Evolutionary conservation across 2,888 invertebrate species (phyloP).

Genomic region (Xestoiulus laeticollis): DNA sequence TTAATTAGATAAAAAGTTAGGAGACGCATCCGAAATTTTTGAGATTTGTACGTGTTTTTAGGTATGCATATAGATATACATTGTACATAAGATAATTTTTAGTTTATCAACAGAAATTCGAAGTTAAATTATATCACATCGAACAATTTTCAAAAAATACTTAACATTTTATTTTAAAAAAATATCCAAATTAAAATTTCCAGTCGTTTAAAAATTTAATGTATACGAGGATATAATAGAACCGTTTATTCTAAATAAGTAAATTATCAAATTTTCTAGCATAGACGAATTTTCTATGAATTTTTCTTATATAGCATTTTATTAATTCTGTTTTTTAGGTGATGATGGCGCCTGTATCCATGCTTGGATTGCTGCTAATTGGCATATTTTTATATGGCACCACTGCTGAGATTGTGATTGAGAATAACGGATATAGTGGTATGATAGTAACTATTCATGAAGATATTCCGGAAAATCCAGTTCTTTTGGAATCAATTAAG

Average conservation of each 20-base stretch:
- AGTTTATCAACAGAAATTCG: too few species aligned
- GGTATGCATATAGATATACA: neutral
- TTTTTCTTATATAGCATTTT: too few species aligned
- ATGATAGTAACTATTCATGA: neutral
- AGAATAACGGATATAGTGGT: neutral
- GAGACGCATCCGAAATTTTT: neutral
- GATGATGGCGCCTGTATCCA: neutral
- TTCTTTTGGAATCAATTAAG: neutral
- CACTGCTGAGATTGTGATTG: constrained; percentile 10
- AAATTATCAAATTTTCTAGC: too few species aligned
- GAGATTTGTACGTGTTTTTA: neutral
- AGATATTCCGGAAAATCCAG: constrained; percentile 25
- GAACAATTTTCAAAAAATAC: too few species aligned
- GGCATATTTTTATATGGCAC: neutral
- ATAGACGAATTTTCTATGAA: too few species aligned
- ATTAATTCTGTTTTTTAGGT: neutral
- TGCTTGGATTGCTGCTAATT: neutral
- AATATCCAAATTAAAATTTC: too few species aligned
- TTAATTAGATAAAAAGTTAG: neutral
- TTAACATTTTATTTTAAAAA: too few species aligned
- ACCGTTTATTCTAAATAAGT: too few species aligned
- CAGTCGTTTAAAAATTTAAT: too few species aligned
- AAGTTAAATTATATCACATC: too few species aligned
- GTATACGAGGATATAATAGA: too few species aligned
- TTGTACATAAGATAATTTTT: neutral